These are phyloP conservation scores for Protobothrops flavoviridis DNA, from an alignment of 2,113 vertebrate species.

Conservation along the genomic window DNA sequence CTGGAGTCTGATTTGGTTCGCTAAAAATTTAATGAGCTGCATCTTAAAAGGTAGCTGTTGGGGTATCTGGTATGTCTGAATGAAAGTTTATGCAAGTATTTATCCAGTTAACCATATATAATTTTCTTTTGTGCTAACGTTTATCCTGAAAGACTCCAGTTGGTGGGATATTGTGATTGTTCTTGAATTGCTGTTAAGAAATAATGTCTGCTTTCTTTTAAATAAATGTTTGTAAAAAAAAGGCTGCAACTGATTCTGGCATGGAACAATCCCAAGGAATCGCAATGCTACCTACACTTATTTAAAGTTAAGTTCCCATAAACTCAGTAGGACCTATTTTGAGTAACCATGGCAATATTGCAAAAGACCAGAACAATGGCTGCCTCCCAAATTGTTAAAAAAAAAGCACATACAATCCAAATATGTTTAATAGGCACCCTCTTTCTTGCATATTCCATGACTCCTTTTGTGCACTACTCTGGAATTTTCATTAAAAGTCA, in stretches of 20 bases:
- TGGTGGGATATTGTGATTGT: neutral
- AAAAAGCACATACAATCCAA: neutral
- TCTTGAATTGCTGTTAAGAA: neutral
- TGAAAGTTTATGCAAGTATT: neutral
- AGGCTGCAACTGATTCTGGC: neutral
- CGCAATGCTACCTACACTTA: neutral
- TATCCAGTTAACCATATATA: neutral
- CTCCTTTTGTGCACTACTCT: neutral
- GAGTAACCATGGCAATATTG: neutral
- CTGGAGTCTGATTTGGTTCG: slow-evolving; percentile 1
- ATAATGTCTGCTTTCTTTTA: neutral
- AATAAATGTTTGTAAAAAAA: neutral
- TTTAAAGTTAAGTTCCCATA: neutral
- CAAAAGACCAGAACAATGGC: neutral
- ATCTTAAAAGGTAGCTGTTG: neutral
- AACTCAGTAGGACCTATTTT: neutral
- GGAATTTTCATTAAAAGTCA: neutral
- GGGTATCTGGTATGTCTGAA: neutral
- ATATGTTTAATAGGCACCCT: neutral
- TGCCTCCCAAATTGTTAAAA: neutral
- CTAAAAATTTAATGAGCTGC: neutral
- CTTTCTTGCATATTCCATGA: neutral
- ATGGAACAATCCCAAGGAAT: neutral
- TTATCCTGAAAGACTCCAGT: neutral
- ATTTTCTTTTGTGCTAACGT: neutral